phyloP scores from a whole-genome alignment of 2,888 invertebrate genomes.

The Metellina segmentata region DNA sequence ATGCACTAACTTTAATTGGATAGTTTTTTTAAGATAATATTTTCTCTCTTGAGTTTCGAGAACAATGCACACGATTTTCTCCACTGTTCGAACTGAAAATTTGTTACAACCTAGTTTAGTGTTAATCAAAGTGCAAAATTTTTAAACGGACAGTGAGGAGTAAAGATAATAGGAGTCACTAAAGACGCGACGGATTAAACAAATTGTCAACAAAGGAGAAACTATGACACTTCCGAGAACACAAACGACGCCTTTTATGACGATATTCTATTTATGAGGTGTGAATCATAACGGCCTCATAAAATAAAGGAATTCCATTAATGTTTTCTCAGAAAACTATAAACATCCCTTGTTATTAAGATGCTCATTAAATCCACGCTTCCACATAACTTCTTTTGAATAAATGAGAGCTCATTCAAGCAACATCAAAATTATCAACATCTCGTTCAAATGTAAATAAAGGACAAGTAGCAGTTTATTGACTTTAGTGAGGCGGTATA shows the following conservation, averaged over 20 bases:
- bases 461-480: background rate
- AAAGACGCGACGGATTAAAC: background rate
- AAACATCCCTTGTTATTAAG: constrained; percentile 16
- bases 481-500: background rate
- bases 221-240: constrained; percentile 26
- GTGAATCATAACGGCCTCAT: constrained; percentile 29
- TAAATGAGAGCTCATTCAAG: background rate
- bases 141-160: too few relatives aligned
- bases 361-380: constrained; percentile 33
- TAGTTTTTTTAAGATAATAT: too few relatives aligned
- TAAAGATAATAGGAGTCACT: too few relatives aligned
- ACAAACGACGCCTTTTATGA: constrained; percentile 30
- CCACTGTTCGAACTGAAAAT: too few relatives aligned
- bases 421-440: background rate
- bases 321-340: background rate
- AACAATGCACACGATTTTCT: too few relatives aligned
- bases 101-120: too few relatives aligned
- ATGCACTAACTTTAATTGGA: too few relatives aligned
- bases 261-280: constrained; percentile 24
- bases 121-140: too few relatives aligned
- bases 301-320: constrained; percentile 50
- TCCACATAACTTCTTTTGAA: background rate
- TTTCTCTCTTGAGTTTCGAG: too few relatives aligned
- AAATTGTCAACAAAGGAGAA: constrained; percentile 28
- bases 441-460: background rate